These are phyloP conservation scores for Pteruthius melanotis DNA, from an alignment of 2,113 vertebrate species.

Conservation along the genomic window DNA sequence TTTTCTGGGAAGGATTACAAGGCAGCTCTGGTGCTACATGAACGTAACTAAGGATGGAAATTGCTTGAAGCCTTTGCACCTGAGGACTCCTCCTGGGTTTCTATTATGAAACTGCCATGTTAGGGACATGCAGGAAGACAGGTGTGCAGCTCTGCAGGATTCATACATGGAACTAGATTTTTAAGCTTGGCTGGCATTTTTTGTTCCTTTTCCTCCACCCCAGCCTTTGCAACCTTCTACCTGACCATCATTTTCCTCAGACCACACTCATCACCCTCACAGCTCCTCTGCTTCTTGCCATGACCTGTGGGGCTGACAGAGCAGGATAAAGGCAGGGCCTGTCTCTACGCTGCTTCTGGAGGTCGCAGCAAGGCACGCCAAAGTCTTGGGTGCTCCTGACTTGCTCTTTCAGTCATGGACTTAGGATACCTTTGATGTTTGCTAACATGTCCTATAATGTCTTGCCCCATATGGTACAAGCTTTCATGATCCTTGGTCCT, in stretches of 20 bases:
- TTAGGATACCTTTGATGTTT: neutral
- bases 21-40: neutral
- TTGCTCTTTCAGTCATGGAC: neutral
- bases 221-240: neutral
- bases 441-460: neutral
- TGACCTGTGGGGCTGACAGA: neutral
- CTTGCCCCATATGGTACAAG: neutral
- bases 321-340: neutral
- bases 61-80: neutral
- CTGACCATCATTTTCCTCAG: neutral
- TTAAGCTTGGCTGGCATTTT: neutral
- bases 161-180: neutral
- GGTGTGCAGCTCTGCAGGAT: neutral
- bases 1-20: neutral
- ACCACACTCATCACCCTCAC: neutral
- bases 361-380: neutral
- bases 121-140: neutral
- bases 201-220: neutral
- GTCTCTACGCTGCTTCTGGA: fast-evolving
- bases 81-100: neutral
- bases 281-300: neutral
- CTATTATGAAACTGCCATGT: neutral
- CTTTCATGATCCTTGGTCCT: neutral
- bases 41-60: neutral
- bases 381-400: neutral